Conservation (phyloP, 2,113 vertebrate species). For the Turnix velox region DNA sequence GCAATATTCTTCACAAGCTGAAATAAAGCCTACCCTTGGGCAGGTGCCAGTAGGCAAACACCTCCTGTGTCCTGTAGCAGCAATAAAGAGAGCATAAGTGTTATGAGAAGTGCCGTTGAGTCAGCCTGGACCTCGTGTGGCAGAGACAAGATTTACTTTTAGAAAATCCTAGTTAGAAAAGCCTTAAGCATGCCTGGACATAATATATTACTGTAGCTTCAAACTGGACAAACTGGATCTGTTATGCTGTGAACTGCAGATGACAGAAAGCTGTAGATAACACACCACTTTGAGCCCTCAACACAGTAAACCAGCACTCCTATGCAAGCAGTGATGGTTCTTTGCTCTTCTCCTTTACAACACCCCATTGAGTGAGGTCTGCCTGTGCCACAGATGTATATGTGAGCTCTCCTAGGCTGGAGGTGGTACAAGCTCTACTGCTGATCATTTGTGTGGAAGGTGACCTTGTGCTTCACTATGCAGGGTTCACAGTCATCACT, state of each 20-base stretch:
- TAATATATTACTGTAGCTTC: background rate
- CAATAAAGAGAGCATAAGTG: background rate
- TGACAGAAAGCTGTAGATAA: background rate
- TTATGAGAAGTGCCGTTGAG: background rate
- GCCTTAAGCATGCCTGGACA: background rate
- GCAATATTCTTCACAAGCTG: background rate
- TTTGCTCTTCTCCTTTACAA: background rate
- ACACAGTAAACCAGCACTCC: background rate
- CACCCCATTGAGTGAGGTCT: background rate
- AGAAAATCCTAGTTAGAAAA: background rate
- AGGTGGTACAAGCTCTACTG: background rate
- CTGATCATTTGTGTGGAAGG: rapidly evolving
- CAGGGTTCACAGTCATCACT: rapidly evolving
- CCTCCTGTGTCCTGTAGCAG: background rate
- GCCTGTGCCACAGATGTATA: background rate
- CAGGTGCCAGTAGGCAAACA: background rate
- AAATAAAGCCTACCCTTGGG: background rate
- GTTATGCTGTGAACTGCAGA: background rate
- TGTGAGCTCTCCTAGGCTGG: rapidly evolving
- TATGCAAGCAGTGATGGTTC: rapidly evolving
- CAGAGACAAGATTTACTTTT: background rate
- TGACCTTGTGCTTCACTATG: background rate
- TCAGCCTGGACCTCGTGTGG: rapidly evolving
- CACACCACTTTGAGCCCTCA: rapidly evolving
- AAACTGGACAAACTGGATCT: background rate